Base-by-base conservation (phyloP, 2,888 invertebrate species). In the Gisinianus flammeolus region DNA sequence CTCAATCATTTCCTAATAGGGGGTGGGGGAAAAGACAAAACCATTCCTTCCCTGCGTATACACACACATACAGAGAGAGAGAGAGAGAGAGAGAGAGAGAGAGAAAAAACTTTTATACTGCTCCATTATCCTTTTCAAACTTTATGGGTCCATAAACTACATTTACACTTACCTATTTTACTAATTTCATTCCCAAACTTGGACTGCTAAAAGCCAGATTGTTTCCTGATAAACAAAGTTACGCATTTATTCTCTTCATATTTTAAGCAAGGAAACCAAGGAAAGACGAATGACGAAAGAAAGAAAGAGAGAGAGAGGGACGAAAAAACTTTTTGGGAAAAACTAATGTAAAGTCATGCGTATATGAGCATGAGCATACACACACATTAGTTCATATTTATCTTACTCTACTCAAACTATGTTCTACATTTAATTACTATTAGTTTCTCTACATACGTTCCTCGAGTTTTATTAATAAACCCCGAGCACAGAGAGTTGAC, bases 1-100 rank as follows among this genome's bases (percentile, higher is more conserved):
- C 81, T 84, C 84, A 84, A 83, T 84, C 84, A 84, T 84, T 83
- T 84, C 82, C 81, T 83, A 83, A 83, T 83, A 82, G 83, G 84
- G 84, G 84, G 83, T 83, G 83, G 81, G 77, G 80, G 72, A 74
- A 81, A 56, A 79, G 77, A 73, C 62, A 62, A 62, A 72, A 64
- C 35, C 68, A 62, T 56, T 71, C 70, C n/a, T n/a, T n/a, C n/a
- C n/a, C n/a, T n/a, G n/a, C n/a, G 31, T 35, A 35, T 28, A 64
- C 22, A 31, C 74, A 66, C 19, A 22, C 33, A 22, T 1, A 69
- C 69, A 33, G 16, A 33, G 5, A 33, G 12, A 35, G 19, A 44
- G 16, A 44, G 6, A 44, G 16, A 44, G 44, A 44, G 19, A 44
- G 44, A 6, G 19, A 44, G 19, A 44, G 44, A 2, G 19, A 44